A percentile compares a stretch with the other conserved stretches of the same genome.
These are phyloP conservation scores for Gallinago nigripennis DNA, from an alignment of 2,797 vertebrate genomes.

Conservation along the genomic window DNA sequence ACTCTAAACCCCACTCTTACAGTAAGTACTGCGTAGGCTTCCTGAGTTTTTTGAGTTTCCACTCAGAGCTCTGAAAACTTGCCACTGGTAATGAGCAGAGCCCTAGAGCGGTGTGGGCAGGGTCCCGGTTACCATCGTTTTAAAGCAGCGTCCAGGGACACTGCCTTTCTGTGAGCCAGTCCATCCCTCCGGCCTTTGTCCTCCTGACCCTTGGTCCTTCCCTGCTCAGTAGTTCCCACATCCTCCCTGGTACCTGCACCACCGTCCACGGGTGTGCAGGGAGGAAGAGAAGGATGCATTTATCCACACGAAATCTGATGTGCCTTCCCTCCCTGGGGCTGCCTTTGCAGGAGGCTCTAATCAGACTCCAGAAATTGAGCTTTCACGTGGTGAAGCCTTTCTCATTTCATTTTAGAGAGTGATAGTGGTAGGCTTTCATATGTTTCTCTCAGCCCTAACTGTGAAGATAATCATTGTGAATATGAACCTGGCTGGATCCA, in stretches of 20 bases:
- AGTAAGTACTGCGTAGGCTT: background rate
- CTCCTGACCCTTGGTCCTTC: background rate
- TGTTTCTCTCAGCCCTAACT: background rate
- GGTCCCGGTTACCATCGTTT: background rate
- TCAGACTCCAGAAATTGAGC: background rate
- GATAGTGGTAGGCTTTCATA: background rate
- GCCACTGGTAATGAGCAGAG: background rate
- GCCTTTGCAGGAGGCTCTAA: background rate
- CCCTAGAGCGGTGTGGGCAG: background rate
- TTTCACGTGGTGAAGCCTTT: background rate
- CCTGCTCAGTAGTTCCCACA: accelerated
- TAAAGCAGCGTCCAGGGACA: background rate
- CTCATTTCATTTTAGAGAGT: background rate
- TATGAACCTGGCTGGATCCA: background rate
- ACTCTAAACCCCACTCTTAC: background rate
- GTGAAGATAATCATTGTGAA: background rate
- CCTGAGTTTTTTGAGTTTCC: background rate
- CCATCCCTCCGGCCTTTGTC: background rate
- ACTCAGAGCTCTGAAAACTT: background rate
- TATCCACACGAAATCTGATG: background rate
- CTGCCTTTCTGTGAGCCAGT: background rate
- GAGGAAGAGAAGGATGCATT: background rate
- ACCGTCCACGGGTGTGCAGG: accelerated
- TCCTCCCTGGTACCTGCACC: background rate
- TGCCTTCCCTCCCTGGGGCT: background rate